Conservation (phyloP, 2,113 vertebrate species). For the Parus major region DNA sequence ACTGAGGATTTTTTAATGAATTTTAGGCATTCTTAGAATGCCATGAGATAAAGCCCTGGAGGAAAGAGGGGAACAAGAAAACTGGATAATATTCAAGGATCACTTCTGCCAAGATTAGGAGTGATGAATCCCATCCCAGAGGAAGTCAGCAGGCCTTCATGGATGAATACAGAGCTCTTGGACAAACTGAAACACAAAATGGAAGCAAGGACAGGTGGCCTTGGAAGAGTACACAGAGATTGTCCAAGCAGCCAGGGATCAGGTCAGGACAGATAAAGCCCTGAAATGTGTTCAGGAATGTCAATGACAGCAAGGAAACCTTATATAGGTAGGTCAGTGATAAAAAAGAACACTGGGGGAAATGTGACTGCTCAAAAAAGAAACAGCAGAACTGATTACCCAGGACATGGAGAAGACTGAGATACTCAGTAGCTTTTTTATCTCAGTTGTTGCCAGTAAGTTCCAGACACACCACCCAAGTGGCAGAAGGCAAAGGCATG, state of each 20-base stretch:
- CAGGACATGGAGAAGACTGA: background rate
- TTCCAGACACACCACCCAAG: rapidly evolving
- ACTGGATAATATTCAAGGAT: background rate
- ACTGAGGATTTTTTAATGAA: background rate
- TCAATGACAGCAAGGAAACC: background rate
- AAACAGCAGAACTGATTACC: background rate
- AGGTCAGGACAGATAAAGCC: background rate
- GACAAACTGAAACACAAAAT: background rate
- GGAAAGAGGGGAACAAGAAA: background rate
- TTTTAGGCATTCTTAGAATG: background rate
- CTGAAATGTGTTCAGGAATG: background rate
- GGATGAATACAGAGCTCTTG: background rate
- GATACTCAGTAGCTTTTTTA: background rate
- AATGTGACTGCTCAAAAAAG: background rate
- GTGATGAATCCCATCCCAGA: background rate
- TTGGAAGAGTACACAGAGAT: background rate
- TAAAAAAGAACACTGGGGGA: background rate
- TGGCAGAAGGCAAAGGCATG: background rate
- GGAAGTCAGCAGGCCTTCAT: background rate
- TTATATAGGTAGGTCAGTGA: background rate
- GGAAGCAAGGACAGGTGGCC: background rate
- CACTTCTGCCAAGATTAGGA: background rate
- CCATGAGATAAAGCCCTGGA: background rate
- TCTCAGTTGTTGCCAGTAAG: background rate
- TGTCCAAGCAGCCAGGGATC: background rate